phyloP scores from a whole-genome alignment of 2,113 vertebrate genomes.

The Elephantulus edwardii region DNA sequence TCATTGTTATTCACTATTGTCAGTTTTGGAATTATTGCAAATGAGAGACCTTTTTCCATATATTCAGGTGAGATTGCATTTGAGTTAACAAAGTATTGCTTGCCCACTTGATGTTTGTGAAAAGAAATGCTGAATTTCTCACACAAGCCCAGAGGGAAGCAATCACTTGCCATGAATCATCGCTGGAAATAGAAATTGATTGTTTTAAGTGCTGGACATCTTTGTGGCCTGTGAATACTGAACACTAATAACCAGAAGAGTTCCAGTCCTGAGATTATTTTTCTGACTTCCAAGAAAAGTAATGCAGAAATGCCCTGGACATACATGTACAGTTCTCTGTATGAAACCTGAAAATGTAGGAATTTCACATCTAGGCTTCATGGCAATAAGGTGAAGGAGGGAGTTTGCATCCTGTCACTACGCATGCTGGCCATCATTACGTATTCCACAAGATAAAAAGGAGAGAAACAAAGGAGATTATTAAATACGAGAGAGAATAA shows the following conservation, averaged over 20 bases:
- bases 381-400: background rate
- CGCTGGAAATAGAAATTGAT: constrained; percentile 53
- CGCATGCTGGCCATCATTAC: constrained; percentile 1
- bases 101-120: constrained; percentile 50
- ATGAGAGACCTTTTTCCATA: constrained; percentile 20
- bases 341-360: background rate
- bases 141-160: constrained; percentile 42
- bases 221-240: constrained; percentile 40
- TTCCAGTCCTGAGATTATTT: constrained; percentile 44
- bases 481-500: background rate
- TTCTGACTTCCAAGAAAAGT: constrained; percentile 41
- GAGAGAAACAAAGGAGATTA: constrained; percentile 43
- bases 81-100: constrained; percentile 58
- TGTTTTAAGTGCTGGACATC: constrained; percentile 53
- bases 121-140: constrained; percentile 57
- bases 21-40: constrained; percentile 35
- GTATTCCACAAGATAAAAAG: constrained; percentile 11
- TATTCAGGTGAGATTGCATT: constrained; percentile 36
- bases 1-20: constrained; percentile 48
- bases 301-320: constrained; percentile 42
- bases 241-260: constrained; percentile 60
- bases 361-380: constrained; percentile 37
- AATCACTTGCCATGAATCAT: constrained; percentile 63
- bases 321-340: background rate
- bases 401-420: background rate